Evolutionary conservation across 2,797 vertebrate genomes (phyloP), one percentile per base, ranked within the genome.

Genomic region (Eulemur rubriventer): DNA sequence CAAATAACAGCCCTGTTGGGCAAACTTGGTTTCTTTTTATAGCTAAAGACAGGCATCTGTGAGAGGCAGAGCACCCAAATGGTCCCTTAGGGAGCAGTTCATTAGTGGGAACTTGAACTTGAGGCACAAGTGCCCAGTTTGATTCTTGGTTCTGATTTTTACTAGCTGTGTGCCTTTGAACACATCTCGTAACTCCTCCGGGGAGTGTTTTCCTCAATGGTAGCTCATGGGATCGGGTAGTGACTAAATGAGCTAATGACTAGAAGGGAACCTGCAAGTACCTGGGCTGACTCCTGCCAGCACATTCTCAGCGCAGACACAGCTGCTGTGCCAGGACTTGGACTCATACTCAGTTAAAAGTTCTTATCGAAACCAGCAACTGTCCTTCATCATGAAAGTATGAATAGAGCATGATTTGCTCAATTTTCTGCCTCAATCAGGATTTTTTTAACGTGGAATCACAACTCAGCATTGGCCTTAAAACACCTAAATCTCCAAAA

Each of bases 281-380:
- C 26, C n/a, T 7, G 0, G 63, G n/a, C 59, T 3, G 0, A 13
- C 30, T 7, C 20, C 33, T 33, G 35, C 85, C 16, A 65, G 33
- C 0, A 0, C 48, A 2, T 26, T 10, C 48, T 0, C 79, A 50
- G 65, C 50, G 7, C 0, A 0, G 22, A 8, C 9, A 0, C 0
- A 0, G 83, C 46, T 4, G 0, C 28, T 1, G 0, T 3, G 48
- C 18, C 14, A 14, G 59, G 55, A 41, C 35, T 3, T 14, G 5
- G 13, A 24, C 26, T 86, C 86, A 17, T 2, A 7, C 28, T 46
- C 3, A 0, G 9, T 10, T 38, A 43, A 80, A n/a, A 52, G 50
- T 1, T 1, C 48, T 61, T 38, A 43, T 4, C 1, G 10, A 84
- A 73, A 38, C 63, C 72, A 24, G 30, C 14, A 28, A 28, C 57